A percentile compares a stretch with the other conserved stretches of the same genome.
phyloP scores from a whole-genome alignment of 1,140 invertebrate genomes.

The Triops cancriformis region DNA sequence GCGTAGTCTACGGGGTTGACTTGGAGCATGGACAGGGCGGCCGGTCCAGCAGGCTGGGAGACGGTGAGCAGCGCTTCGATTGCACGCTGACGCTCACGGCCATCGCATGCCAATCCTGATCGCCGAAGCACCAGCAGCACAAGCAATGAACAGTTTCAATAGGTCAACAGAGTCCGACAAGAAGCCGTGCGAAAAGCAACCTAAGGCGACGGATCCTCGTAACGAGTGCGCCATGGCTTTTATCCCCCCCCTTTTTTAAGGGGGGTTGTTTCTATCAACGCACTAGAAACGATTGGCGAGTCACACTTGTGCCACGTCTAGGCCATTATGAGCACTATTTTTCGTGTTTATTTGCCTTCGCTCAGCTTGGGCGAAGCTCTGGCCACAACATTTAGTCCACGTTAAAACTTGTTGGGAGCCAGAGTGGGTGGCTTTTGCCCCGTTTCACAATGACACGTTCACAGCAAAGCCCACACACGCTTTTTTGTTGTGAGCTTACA shows the following conservation, averaged over 20 bases:
- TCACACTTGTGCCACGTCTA: slow-evolving; percentile 12
- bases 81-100: slow-evolving; percentile 2
- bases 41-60: background rate
- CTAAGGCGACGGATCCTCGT: background rate
- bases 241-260: background rate
- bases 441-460: slow-evolving; percentile 6
- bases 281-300: background rate
- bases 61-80: background rate
- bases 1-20: background rate
- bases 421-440: background rate
- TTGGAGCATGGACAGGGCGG: background rate
- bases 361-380: background rate
- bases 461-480: background rate
- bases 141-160: background rate
- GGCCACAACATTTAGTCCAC: background rate
- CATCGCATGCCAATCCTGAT: slow-evolving; percentile 3
- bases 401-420: background rate
- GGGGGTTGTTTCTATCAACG: background rate
- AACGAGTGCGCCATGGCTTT: background rate
- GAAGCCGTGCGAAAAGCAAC: background rate
- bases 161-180: background rate
- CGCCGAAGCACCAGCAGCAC: background rate
- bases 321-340: background rate
- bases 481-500: background rate
- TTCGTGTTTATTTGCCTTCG: background rate